phyloP scores from a whole-genome alignment of 2,888 invertebrate genomes.

The Drosophila mulleri region DNA sequence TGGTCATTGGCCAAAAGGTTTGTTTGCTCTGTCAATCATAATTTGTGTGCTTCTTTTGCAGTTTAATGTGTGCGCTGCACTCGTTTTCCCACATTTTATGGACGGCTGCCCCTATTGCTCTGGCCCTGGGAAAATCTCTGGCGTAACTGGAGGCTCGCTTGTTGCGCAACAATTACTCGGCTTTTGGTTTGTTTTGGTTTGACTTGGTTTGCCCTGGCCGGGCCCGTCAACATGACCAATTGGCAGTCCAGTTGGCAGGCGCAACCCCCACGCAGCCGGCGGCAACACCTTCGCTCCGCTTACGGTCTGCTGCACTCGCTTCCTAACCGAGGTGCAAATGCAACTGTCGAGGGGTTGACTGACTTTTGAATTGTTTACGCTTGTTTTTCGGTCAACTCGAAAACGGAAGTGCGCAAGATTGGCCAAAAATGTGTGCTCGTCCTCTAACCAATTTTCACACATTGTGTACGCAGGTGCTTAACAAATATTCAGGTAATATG shows the following conservation, averaged over 20 bases:
- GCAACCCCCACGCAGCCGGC: conserved; percentile 48
- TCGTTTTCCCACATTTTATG: conserved; percentile 75
- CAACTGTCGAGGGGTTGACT: conserved; percentile 33
- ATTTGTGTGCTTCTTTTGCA: conserved; percentile 33
- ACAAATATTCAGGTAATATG: conserved; percentile 45
- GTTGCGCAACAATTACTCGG: conserved; percentile 57
- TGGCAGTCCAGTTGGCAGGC: conserved; percentile 25
- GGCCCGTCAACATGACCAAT: conserved; percentile 11
- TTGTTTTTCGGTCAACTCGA: conserved; percentile 41
- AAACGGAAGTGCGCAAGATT: conserved; percentile 74
- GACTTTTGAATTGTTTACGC: conserved; percentile 39
- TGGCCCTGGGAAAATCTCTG: conserved; percentile 73
- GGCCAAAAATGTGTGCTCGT: conserved; percentile 49
- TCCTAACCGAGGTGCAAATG: conserved; percentile 10
- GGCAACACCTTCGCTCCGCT: conserved; percentile 38
- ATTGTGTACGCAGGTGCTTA: conserved; percentile 59
- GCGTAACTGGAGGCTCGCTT: conserved; percentile 50
- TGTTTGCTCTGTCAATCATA: conserved; percentile 69
- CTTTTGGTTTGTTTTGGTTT: conserved; percentile 26
- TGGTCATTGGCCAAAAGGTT: conserved; percentile 46
- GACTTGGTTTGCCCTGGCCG: conserved; percentile 6
- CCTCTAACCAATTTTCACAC: conserved; percentile 70
- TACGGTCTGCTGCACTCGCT: conserved; percentile 54
- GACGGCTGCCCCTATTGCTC: conserved; percentile 28
- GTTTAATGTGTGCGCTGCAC: conserved; percentile 25